These are phyloP conservation scores for Vireo griseus DNA, from an alignment of 2,797 vertebrate species.

Conservation along the genomic window DNA sequence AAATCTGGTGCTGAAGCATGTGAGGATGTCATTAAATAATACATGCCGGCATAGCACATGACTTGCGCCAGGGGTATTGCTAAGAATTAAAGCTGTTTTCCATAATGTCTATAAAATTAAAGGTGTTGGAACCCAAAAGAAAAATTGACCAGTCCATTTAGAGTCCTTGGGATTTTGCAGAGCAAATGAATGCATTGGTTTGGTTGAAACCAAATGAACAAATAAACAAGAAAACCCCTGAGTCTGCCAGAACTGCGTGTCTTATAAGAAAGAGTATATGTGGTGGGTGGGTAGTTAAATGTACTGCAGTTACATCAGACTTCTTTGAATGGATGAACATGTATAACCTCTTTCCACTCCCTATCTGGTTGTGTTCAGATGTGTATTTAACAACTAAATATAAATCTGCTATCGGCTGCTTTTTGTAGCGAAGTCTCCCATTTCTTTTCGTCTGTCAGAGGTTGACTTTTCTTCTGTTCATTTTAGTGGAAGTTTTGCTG, in stretches of 20 bases:
- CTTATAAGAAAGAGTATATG: not conserved
- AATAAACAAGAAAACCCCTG: not conserved
- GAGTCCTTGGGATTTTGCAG: not conserved
- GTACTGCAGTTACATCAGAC: not conserved
- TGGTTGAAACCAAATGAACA: not conserved
- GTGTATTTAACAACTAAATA: not conserved
- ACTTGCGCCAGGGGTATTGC: not conserved
- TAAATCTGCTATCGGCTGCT: not conserved
- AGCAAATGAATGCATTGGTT: not conserved
- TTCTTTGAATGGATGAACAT: not conserved
- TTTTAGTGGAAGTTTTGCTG: not conserved
- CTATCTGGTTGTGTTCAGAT: not conserved
- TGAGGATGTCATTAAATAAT: not conserved
- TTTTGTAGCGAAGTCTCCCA: not conserved
- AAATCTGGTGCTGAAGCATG: not conserved
- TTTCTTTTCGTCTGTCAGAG: not conserved
- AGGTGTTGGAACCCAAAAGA: not conserved
- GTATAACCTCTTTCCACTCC: not conserved
- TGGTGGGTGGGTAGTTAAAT: not conserved
- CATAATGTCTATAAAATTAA: not conserved
- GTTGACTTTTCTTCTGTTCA: not conserved
- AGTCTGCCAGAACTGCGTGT: not conserved
- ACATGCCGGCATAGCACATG: not conserved
- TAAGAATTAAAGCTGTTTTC: not conserved
- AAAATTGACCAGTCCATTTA: not conserved